Conservation (phyloP, 2,888 invertebrate species). For the Harpagoxenus sublaevis region DNA sequence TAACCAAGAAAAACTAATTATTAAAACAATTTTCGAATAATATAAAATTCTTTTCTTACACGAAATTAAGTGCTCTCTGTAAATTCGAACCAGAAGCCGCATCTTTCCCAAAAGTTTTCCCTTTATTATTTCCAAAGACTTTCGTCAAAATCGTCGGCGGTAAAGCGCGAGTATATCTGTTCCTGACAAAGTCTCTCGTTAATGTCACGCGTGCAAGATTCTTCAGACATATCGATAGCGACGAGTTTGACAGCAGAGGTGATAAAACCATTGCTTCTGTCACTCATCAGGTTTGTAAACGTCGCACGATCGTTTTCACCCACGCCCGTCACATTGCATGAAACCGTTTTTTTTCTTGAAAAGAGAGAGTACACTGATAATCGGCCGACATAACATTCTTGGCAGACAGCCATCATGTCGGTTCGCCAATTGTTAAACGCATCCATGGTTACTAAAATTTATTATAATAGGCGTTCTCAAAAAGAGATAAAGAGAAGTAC, state of each 20-base stretch:
- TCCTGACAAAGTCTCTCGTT: constrained; percentile 48
- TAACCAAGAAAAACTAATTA: not conserved
- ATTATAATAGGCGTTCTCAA: constrained; percentile 12
- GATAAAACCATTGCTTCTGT: constrained; percentile 66
- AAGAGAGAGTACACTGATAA: constrained; percentile 53
- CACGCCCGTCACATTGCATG: constrained; percentile 65
- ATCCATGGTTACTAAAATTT: constrained; percentile 75
- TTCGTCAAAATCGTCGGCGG: constrained; percentile 74
- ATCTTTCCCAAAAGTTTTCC: constrained; percentile 61
- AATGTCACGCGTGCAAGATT: constrained; percentile 23
- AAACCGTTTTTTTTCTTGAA: constrained; percentile 44
- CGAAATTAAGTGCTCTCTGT: constrained; percentile 76
- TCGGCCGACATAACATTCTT: constrained; percentile 52
- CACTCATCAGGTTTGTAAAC: constrained; percentile 64
- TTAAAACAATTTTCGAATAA: not conserved
- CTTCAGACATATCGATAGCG: constrained; percentile 47
- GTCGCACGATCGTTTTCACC: constrained; percentile 41
- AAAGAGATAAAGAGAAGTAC: not conserved
- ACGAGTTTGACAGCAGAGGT: constrained; percentile 60
- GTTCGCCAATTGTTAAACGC: constrained; percentile 77
- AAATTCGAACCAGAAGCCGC: constrained; percentile 62
- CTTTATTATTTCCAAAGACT: constrained; percentile 59
- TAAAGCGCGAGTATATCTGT: constrained; percentile 47
- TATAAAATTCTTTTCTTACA: constrained; percentile 69
- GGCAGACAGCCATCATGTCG: constrained; percentile 45